Percentiles rank a stretch among this genome's conserved stretches.
These are phyloP conservation scores for Ara ararauna DNA, from an alignment of 2,797 vertebrate species.

Conservation along the genomic window DNA sequence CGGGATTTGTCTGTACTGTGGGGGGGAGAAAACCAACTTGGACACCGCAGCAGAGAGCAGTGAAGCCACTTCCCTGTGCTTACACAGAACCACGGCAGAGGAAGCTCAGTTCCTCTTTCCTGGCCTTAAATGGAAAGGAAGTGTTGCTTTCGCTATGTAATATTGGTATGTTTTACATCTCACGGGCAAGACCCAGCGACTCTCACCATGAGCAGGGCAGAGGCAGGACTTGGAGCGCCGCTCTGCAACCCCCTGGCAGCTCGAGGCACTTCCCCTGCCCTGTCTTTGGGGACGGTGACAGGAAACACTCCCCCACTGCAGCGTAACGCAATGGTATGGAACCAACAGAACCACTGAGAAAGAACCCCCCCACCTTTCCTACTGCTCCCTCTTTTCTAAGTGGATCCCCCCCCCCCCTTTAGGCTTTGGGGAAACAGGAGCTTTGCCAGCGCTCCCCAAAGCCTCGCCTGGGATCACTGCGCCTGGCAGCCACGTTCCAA, in stretches of 20 bases:
- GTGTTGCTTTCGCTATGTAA: not conserved
- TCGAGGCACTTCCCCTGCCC: not conserved
- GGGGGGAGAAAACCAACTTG: not conserved
- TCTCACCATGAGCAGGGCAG: not conserved
- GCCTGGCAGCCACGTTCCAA: accelerated
- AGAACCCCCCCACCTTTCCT: not conserved
- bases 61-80: not conserved
- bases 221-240: accelerated
- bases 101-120: constrained; percentile 41
- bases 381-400: not conserved
- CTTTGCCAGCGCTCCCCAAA: not conserved
- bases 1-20: not conserved
- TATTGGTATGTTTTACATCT: not conserved
- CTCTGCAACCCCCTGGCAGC: not conserved
- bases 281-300: not conserved
- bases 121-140: constrained; percentile 63
- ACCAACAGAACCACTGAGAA: not conserved
- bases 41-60: not conserved
- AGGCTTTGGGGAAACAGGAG: not conserved
- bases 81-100: not conserved
- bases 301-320: not conserved
- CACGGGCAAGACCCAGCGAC: not conserved
- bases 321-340: accelerated
- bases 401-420: not conserved
- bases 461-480: accelerated